Base-by-base conservation (phyloP, 2,113 vertebrate genomes). In the Falco punctatus region DNA sequence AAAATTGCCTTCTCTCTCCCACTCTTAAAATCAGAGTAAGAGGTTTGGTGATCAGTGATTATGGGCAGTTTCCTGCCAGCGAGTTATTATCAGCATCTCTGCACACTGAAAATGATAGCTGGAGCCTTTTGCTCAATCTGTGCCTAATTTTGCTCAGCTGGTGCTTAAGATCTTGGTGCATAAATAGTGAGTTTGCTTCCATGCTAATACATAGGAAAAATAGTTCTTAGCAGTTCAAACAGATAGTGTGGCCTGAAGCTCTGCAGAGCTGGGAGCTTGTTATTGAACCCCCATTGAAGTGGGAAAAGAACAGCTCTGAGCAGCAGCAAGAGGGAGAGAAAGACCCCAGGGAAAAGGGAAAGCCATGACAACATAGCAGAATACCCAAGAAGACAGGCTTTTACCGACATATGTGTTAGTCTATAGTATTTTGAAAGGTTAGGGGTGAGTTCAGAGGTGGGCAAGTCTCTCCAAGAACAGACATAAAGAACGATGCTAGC, bases 21-120 rank as follows among this genome's bases (percentile, higher is more conserved):
- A n/a, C 17, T 89, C 81, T 85, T 92, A 65, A 88, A 92, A 97
- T 86, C 75, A 93, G 51, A 92, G 40, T 64, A 82, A 83, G 83
- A 82, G 40, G 7, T 42, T 59, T 81, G 40, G 33, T 35, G 70
- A 86, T 77, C 28, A 67, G 59, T 84, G 66, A 88, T 90, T 93
- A 93, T n/a, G 33, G 52, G n/a, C 57, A 55, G 59, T 62, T 94
- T 94, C 38, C 35, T 81, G 27, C 30, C 21, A 15, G 27, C 32
- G 32, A 88, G 30, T 40, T 38, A 67, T 40, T 82, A 74, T 88
- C 66, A 86, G 54, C 65, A 59, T 35, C 33, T 72, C 26, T 61
- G 28, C 49, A 64, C 14, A 32, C 22, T 61, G 33, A 79, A 96
- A 90, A 85, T 44, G 14, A 78, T 35, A 93, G n/a, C 51, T 49